Evolutionary conservation across 1,140 invertebrate genomes (phyloP).

Genomic region (Philotrypesis tridentata): DNA sequence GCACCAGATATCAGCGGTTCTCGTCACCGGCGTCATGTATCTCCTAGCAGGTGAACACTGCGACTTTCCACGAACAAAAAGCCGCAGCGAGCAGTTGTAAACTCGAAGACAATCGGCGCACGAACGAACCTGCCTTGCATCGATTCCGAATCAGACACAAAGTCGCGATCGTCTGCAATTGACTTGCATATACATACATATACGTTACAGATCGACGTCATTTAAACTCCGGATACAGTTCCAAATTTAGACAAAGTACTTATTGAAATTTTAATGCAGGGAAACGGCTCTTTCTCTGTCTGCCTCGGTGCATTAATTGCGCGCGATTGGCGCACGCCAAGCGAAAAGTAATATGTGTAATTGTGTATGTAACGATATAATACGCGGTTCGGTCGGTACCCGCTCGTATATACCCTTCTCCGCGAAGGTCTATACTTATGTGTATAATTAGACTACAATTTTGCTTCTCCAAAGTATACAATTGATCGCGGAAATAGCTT

Average conservation of each 20-base stretch:
- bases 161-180: too few species aligned
- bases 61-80: not conserved
- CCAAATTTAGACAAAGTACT: not conserved
- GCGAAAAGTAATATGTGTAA: not conserved
- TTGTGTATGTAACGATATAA: too few species aligned
- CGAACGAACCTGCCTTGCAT: too few species aligned
- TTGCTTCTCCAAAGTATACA: not conserved
- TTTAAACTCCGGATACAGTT: too few species aligned
- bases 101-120: too few species aligned
- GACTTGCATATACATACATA: too few species aligned
- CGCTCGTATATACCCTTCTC: too few species aligned
- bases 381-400: not conserved
- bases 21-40: slow-evolving; percentile 94
- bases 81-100: too few species aligned
- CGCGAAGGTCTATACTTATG: not conserved
- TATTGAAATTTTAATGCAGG: not conserved
- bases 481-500: too few species aligned
- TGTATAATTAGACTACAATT: not conserved
- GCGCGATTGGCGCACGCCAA: not conserved
- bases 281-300: not conserved
- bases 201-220: too few species aligned
- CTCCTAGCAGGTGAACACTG: slow-evolving; percentile 83
- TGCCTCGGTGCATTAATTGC: not conserved
- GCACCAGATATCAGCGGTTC: slow-evolving; percentile 90
- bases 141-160: too few species aligned